Percentiles rank a stretch among this genome's conserved stretches.
Evolutionary conservation across 2,797 vertebrate genomes (phyloP).

Genomic region (Petrocephalus schoutedeni): DNA sequence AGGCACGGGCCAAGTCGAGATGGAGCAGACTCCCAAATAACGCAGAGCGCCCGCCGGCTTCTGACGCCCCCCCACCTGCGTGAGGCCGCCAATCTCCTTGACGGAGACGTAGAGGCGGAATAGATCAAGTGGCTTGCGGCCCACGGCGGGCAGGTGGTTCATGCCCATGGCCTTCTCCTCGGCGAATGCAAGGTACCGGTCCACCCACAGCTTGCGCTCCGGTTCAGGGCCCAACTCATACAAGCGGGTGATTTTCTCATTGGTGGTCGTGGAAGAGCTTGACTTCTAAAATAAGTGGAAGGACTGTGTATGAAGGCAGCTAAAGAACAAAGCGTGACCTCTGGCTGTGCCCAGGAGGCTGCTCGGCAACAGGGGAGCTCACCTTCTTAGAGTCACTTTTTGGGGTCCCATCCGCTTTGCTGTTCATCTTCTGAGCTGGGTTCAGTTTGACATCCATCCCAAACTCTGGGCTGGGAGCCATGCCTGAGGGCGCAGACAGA

Average conservation of each 20-base stretch:
- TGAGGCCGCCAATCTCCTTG: constrained; percentile 96
- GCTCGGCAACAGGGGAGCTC: background rate
- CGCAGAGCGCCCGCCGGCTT: background rate
- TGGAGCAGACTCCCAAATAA: background rate
- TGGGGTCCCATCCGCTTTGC: constrained; percentile 88
- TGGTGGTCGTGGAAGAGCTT: constrained; percentile 94
- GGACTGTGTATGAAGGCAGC: constrained; percentile 27
- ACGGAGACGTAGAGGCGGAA: constrained; percentile 93
- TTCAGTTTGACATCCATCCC: constrained; percentile 86
- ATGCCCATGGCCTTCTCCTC: constrained; percentile 98
- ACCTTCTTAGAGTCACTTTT: constrained; percentile 80
- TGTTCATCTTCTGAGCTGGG: constrained; percentile 87
- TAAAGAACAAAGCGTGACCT: background rate
- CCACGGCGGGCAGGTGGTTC: constrained; percentile 93
- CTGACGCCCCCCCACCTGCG: constrained; percentile 68
- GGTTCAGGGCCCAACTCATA: constrained; percentile 95
- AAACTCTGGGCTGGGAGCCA: constrained; percentile 90
- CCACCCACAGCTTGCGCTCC: constrained; percentile 97
- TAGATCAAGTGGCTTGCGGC: constrained; percentile 93
- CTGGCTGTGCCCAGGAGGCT: background rate
- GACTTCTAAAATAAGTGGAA: constrained; percentile 72
- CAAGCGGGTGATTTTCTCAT: constrained; percentile 95
- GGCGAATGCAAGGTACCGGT: constrained; percentile 87
- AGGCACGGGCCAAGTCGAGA: background rate
- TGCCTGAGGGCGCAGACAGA: constrained; percentile 59